These are phyloP conservation scores for Pygoscelis adeliae DNA, from an alignment of 2,113 vertebrate genomes.

Conservation along the genomic window DNA sequence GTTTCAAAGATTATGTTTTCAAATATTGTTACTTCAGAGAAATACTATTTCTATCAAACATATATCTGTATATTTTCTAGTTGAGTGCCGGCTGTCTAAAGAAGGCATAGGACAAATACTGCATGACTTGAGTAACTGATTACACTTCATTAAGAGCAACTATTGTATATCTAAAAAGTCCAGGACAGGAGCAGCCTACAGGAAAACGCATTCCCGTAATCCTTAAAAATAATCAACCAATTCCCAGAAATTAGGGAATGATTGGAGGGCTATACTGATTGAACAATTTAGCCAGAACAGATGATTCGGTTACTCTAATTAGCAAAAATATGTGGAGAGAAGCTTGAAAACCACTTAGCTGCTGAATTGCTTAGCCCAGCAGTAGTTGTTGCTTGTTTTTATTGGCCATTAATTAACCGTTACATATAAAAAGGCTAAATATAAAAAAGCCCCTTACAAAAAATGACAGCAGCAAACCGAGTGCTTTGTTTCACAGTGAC, in stretches of 20 bases:
- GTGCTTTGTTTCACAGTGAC: not conserved
- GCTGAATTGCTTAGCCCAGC: not conserved
- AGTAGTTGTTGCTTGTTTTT: not conserved
- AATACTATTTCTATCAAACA: not conserved
- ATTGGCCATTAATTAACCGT: not conserved
- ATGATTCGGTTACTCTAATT: slow-evolving; percentile 37
- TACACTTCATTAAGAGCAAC: not conserved
- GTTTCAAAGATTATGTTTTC: not conserved
- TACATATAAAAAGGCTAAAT: not conserved
- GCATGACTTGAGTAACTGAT: not conserved
- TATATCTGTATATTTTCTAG: not conserved
- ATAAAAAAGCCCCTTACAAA: not conserved
- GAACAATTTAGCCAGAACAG: not conserved
- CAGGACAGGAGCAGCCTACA: not conserved
- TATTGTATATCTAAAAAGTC: not conserved
- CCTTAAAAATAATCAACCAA: slow-evolving; percentile 12
- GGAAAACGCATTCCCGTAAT: slow-evolving; percentile 1
- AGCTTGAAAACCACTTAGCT: slow-evolving; percentile 34
- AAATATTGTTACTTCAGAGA: not conserved
- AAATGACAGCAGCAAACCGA: accelerated
- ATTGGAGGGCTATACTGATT: not conserved
- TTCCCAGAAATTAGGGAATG: slow-evolving; percentile 49
- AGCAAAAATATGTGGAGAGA: not conserved
- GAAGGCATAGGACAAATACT: not conserved
- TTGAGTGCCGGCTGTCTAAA: not conserved